Evolutionary conservation across 2,888 invertebrate species (phyloP).

Genomic region (Pecten maximus): DNA sequence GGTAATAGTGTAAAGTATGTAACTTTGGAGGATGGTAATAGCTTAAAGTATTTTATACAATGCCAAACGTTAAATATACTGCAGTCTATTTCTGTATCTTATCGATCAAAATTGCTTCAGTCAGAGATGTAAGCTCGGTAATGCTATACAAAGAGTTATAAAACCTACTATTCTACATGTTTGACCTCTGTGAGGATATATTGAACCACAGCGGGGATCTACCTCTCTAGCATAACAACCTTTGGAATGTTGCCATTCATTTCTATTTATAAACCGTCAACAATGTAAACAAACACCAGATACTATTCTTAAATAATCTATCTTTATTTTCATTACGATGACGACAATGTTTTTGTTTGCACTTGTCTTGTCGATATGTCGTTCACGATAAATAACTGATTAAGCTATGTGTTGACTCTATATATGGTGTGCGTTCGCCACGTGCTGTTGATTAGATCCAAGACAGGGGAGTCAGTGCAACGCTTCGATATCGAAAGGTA

Average conservation of each 20-base stretch:
- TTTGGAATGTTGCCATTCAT: neutral
- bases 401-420: neutral
- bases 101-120: no score
- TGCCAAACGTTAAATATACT: no score
- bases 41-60: no score
- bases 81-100: no score
- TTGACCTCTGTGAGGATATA: no score
- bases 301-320: neutral
- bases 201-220: neutral
- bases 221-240: neutral
- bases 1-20: no score
- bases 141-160: no score
- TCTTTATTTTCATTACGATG: neutral
- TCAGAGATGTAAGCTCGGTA: no score
- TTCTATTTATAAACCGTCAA: neutral
- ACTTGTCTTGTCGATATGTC: neutral
- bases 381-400: neutral
- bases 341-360: neutral
- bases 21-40: no score
- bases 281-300: slow-evolving; percentile 13
- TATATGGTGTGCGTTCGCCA: neutral
- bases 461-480: neutral
- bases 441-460: neutral
- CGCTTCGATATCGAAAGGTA: neutral
- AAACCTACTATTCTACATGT: no score